Evolutionary conservation across 2,113 vertebrate genomes (phyloP), one percentile per base, ranked within the genome.

Genomic region (Butorides virescens): DNA sequence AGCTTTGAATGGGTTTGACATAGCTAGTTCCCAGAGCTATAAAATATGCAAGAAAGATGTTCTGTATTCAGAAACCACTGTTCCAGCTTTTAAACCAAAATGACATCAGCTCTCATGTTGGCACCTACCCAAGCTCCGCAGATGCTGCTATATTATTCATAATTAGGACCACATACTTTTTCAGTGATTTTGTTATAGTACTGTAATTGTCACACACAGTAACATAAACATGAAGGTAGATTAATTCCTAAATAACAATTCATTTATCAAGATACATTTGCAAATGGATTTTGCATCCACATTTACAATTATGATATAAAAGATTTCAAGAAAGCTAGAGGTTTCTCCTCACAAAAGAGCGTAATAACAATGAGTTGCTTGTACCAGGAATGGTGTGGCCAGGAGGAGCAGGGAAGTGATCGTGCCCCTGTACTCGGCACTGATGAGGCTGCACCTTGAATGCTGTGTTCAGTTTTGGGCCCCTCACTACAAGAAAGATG

Each of bases 111-210:
- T 80, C 11, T 74, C 23, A 18, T 42, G 34, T 7, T 96, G 95
- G 83, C 91, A 89, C 13, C 13, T 44, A 63, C 23, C 73, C 90
- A 95, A 88, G 30, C 30, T 81, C 92, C 34, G 75, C 93, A 94
- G 90, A 92, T 83, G 92, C 47, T 94, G 68, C 52, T 95, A 18
- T 90, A 87, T 95, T 91, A 75, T 91, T 93, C 56, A 81, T 68
- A 92, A 93, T 95, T 84, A 92, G 25, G 32, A 62, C 52, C 61
- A 61, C 30, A 47, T 27, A 9, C 23, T 76, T 56, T 83, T 94
- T 34, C 65, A 56, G 52, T 81, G 52, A 72, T 90, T 95, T 94
- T 3, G 4, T 92, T 95, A 37, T 19, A 66, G 13, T 44, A 27
- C 37, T 22, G 9, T 66, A 86, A 62, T 83, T 86, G 52, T 21